phyloP scores from a whole-genome alignment of 2,113 vertebrate species.

The Scytalopus superciliaris region DNA sequence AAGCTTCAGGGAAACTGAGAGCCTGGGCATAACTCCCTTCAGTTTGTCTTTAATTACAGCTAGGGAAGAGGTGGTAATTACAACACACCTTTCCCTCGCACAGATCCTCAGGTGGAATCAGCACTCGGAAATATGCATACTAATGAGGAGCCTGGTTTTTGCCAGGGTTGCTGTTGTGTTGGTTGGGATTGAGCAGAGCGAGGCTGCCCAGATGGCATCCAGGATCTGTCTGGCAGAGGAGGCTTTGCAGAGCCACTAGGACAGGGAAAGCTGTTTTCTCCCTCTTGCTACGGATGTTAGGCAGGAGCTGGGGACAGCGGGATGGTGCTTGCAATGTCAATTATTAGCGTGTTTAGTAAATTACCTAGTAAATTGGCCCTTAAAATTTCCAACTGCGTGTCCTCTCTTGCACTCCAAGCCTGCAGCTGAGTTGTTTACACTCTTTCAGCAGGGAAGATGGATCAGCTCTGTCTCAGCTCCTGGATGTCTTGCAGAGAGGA shows the following conservation, averaged over 20 bases:
- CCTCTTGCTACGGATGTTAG: conserved; percentile 23
- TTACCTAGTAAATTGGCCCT: conserved; percentile 75
- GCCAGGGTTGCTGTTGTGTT: conserved; percentile 16
- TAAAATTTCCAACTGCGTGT: conserved; percentile 65
- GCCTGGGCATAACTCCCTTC: conserved; percentile 57
- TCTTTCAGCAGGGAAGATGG: not conserved
- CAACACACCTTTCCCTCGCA: conserved; percentile 37
- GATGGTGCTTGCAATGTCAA: conserved; percentile 43
- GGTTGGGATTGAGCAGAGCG: not conserved
- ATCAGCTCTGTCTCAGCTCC: not conserved
- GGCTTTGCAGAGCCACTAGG: not conserved
- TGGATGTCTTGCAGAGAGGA: not conserved
- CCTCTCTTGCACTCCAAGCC: conserved; percentile 31
- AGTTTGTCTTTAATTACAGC: conserved; percentile 72
- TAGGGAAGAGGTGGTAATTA: conserved; percentile 54
- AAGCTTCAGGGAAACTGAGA: conserved; percentile 55
- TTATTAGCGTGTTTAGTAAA: conserved; percentile 72
- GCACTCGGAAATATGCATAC: conserved; percentile 29
- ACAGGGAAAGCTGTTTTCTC: not conserved
- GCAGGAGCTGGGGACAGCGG: conserved; percentile 31
- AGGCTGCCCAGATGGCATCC: conserved; percentile 3
- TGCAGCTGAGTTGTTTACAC: conserved; percentile 23
- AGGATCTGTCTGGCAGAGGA: not conserved
- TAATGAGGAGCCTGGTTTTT: conserved; percentile 31
- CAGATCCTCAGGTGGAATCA: conserved; percentile 44